Evolutionary conservation across 2,888 invertebrate species (phyloP), one percentile per base, ranked within the genome.

Genomic region (Crepidodera aurea): DNA sequence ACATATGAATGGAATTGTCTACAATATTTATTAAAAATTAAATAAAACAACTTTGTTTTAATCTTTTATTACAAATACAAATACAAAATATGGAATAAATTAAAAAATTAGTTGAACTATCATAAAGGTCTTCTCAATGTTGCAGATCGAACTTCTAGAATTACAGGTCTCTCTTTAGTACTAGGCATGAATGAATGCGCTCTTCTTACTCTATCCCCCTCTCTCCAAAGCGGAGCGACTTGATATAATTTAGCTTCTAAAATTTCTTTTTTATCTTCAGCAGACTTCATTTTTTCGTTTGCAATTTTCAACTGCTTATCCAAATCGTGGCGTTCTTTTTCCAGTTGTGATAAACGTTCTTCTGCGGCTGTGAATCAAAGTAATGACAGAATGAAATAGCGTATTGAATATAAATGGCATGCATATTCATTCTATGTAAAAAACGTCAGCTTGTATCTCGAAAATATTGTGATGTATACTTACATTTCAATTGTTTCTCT

Each of bases 181-280:
- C 89, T 88, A 0, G 90, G 89, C 68, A 90, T 86, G 79, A 90
- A 90, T 25, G 90, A 90, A 65, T 89, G 84, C 0, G 89, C 87
- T 18, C 90, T 83, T 48, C 90, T 82, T 0, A 90, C 85, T 71
- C 86, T 80, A 48, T 88, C 87, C 0, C 86, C 85, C 67, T 85
- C 85, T 40, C 85, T 83, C 3, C 73, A 54, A 15, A 82, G 82
- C 57, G 88, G 87, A 12, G 83, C 82, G 68, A 86, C 80, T 62
- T 84, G 83, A 65, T 83, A 82, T 48, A 87, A 77, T 71, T 84
- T 81, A 1, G 85, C 83, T 75, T 88, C 87, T 42, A 88, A 72
- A 39, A 86, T 75, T 72, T 86, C 84, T 74, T 86, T 85, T 40
- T 84, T 84, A 64, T 87, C 84, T 78, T 91, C 91, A 25, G 90